Conservation (phyloP, 2,113 vertebrate genomes). For the Sialia sialis region DNA sequence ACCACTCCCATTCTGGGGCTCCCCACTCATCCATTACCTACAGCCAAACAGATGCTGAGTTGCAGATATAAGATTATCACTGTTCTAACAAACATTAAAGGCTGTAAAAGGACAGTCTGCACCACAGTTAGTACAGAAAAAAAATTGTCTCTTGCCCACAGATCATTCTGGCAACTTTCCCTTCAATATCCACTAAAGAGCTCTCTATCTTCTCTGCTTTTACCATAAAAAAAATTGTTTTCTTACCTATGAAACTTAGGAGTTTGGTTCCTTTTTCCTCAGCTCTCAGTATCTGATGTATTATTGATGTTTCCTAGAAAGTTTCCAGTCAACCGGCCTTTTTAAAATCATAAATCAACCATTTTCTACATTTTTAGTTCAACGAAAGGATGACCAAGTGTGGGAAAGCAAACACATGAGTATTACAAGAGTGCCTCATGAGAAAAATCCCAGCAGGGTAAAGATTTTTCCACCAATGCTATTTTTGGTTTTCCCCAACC, state of each 20-base stretch:
- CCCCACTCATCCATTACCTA: not conserved
- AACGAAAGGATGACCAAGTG: not conserved
- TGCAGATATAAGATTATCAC: not conserved
- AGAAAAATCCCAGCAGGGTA: slow-evolving; percentile 29
- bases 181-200: not conserved
- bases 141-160: not conserved
- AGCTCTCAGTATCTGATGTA: not conserved
- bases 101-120: not conserved
- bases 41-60: not conserved
- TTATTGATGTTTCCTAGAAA: not conserved
- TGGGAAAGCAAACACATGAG: not conserved
- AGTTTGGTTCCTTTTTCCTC: not conserved
- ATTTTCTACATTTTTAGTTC: not conserved
- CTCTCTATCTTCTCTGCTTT: not conserved
- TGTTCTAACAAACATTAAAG: not conserved
- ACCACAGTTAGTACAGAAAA: not conserved
- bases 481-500: not conserved
- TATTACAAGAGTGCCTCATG: not conserved
- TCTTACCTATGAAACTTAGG: not conserved
- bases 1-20: not conserved
- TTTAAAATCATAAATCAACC: not conserved
- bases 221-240: not conserved
- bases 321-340: not conserved
- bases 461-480: not conserved
- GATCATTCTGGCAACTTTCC: not conserved